Evolutionary conservation across 1,140 invertebrate species (phyloP), one percentile per base, ranked within the genome.

Genomic region (Pseudomyrmex pallidus): DNA sequence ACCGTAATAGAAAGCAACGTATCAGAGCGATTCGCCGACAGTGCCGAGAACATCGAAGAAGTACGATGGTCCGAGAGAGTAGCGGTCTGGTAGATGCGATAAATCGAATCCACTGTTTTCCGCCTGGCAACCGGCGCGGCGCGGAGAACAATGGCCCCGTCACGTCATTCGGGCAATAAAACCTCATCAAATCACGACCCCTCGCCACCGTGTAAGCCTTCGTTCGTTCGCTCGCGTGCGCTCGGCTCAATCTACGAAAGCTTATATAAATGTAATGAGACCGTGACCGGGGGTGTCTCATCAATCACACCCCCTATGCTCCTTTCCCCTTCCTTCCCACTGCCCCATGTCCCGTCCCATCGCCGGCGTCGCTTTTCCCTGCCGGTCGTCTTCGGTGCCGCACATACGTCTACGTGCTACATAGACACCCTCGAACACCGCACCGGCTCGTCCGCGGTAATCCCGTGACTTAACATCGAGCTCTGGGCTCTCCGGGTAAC

Each of bases 181-280:
- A 94, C 91, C 93, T 94, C 94, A 94, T 94, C 92, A 94, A 94
- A 94, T 94, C 94, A 94, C 92, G 90, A 92, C 92, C 90, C 92
- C 90, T 90, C 88, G 90, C 90, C 89, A 91, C 84, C 88, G 85
- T 87, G 90, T 94, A 94, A 94, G 93, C 93, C 91, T 92, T 89
- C 87, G 88, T 87, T 25, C 44, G 74, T 35, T 67, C 62, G 25
- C 74, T 77, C 20, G 25, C 74, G 10, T 17, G 44, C 22, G 46
- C 90, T 90, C 83, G 89, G 92, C 91, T 93, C 92, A 93, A 94
- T 94, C 93, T 94, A 93, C 92, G 91, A 91, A 93, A 94, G 94
- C 93, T 94, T 94, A 94, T 94, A 94, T 92, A 94, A 93, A 92
- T 93, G 93, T 94, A 94, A 94, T 94, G 93, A 94, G 94, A 94